These are phyloP conservation scores for Carabus problematicus DNA, from an alignment of 2,888 invertebrate species.

Conservation along the genomic window DNA sequence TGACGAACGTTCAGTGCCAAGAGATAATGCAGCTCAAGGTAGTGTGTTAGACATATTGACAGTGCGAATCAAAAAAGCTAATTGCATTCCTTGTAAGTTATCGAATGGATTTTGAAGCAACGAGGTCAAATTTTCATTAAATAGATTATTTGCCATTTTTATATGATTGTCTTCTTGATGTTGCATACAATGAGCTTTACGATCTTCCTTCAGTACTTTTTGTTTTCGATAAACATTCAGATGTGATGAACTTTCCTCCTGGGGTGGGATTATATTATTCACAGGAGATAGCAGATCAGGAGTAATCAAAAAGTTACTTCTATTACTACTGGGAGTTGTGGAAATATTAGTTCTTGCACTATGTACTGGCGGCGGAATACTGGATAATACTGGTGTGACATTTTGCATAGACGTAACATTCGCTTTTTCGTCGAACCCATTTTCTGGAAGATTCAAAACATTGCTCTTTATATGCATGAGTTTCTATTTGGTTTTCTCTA, in stretches of 20 bases:
- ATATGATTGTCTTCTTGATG: conserved; percentile 18
- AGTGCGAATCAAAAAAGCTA: conserved; percentile 67
- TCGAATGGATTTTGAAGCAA: conserved; percentile 59
- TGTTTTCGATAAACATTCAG: too few species aligned
- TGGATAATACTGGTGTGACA: too few species aligned
- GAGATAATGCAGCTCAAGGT: conserved; percentile 52
- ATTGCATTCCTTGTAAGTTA: conserved; percentile 63
- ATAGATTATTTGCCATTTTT: conserved; percentile 37
- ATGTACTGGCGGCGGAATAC: too few species aligned
- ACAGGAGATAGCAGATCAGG: too few species aligned
- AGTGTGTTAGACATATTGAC: conserved; percentile 50
- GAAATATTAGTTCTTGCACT: too few species aligned
- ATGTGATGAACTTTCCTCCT: too few species aligned
- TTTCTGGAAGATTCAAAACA: conserved; percentile 26
- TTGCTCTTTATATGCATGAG: conserved; percentile 44
- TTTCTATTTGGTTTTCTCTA: conserved; percentile 62
- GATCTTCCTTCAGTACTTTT: too few species aligned
- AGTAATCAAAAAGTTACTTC: too few species aligned
- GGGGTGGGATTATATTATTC: too few species aligned
- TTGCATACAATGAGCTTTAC: too few species aligned
- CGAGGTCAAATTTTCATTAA: conserved; percentile 55
- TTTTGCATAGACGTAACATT: too few species aligned
- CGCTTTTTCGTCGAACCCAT: background rate
- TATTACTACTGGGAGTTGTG: too few species aligned
- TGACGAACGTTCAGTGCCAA: conserved; percentile 48